Conservation (phyloP, 2,888 invertebrate species). For the Glyphotaelius pellucidus region DNA sequence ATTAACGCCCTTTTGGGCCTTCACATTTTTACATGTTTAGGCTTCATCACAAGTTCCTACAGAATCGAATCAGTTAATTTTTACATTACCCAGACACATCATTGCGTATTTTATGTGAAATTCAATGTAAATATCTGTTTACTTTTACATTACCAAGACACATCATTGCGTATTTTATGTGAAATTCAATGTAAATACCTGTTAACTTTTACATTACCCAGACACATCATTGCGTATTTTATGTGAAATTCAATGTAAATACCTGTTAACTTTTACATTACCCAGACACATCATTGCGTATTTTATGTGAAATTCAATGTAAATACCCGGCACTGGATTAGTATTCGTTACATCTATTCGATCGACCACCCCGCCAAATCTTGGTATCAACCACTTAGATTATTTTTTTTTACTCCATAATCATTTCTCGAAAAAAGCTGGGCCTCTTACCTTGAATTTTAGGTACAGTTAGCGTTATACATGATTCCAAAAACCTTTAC, state of each 20-base stretch:
- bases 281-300: no score
- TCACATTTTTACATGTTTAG: no score
- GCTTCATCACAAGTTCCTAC: no score
- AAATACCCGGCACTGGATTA: neutral
- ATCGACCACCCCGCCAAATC: neutral
- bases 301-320: neutral
- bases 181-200: neutral
- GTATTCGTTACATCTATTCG: neutral
- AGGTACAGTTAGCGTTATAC: neutral
- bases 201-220: no score
- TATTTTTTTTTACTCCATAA: neutral
- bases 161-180: no score
- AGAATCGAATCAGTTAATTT: no score
- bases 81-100: no score
- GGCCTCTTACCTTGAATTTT: neutral
- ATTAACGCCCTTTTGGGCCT: no score
- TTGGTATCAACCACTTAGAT: neutral
- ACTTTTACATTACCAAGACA: no score
- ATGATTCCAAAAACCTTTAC: conserved; percentile 18
- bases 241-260: neutral
- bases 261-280: neutral
- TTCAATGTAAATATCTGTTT: neutral
- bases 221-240: no score
- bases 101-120: no score
- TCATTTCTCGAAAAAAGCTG: neutral